Evolutionary conservation across 2,113 vertebrate species (phyloP), one percentile per base, ranked within the genome.

Genomic region (Chloebia gouldiae): DNA sequence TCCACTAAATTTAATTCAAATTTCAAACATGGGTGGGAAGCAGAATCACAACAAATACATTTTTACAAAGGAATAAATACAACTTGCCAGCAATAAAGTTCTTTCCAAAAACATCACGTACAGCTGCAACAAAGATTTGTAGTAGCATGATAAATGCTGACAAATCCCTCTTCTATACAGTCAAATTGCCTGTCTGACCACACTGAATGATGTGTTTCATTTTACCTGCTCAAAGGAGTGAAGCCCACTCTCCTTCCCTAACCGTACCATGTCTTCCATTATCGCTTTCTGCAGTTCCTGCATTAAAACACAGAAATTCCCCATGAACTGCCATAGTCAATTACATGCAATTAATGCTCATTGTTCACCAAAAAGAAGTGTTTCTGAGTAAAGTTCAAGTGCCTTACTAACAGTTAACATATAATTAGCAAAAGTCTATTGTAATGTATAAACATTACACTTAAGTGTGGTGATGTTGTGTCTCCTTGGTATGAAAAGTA

Each of bases 221-320:
- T 91, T 96, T 97, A 99, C 99, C 98, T 99, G 99, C 95, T 99
- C 99, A 84, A 99, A 99, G 42, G 99, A 99, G 93, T 99, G 98
- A 73, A 99, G 99, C 88, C 99, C 99, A 28, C 98, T 98, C 92
- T 98, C 98, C 97, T 99, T 99, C 59, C 99, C 99, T 91, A 99
- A 96, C 88, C 97, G 97, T 44, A 99, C 98, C 98, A 99, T 95
- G 96, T 99, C 99, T 86, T 99, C 99, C 98, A 99, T 98, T 94
- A 99, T 98, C 19, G 98, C 99, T 95, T 98, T 98, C 96, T 99
- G 98, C 78, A 99, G 84, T 20, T 98, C 98, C 99, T 99, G 95
- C 61, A 86, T 72, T 44, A 90, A 92, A 97, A 90, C 66, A 97
- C 14, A 96, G 0, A 56, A 86, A 81, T 81, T 65, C 71, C 64